A percentile compares a stretch with the other conserved stretches of the same genome.
Conservation (phyloP, 1,140 invertebrate genomes). For the Oedothorax gibbosus region DNA sequence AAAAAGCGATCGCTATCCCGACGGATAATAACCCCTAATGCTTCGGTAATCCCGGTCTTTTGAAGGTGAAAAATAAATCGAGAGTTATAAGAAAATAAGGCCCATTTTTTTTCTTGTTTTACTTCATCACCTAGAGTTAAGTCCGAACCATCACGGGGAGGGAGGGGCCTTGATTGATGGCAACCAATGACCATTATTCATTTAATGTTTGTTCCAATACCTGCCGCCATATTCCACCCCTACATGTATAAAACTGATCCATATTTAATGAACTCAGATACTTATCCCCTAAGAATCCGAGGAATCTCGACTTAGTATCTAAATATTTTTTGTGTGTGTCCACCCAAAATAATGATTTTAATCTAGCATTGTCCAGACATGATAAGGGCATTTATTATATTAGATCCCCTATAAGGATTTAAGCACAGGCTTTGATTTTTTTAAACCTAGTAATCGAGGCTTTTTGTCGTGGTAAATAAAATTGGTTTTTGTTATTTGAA, state of each 20-base stretch:
- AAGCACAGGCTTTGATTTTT: constrained; percentile 18
- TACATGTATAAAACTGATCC: constrained; percentile 38
- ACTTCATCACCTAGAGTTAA: constrained; percentile 37
- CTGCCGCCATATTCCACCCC: background rate
- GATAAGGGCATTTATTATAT: constrained; percentile 40
- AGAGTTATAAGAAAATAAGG: constrained; percentile 52
- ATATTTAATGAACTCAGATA: constrained; percentile 52
- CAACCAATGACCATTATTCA: constrained; percentile 53
- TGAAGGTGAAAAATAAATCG: constrained; percentile 57
- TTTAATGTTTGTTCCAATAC: constrained; percentile 59
- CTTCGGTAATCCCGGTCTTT: constrained; percentile 37
- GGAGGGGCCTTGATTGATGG: constrained; percentile 52
- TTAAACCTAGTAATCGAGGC: constrained; percentile 1
- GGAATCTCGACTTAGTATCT: constrained; percentile 48
- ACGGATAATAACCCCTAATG: constrained; percentile 52
- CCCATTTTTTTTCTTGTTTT: constrained; percentile 22
- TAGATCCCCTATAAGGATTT: constrained; percentile 25
- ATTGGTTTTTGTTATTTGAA: constrained; percentile 20
- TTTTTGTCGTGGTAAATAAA: constrained; percentile 26
- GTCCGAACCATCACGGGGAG: constrained; percentile 30
- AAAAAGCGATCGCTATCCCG: constrained; percentile 34
- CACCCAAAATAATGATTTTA: constrained; percentile 59
- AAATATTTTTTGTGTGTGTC: constrained; percentile 57
- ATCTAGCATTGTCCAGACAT: constrained; percentile 35
- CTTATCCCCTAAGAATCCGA: constrained; percentile 13